Evolutionary conservation across 2,888 invertebrate genomes (phyloP).

Genomic region (Thecophora atra): DNA sequence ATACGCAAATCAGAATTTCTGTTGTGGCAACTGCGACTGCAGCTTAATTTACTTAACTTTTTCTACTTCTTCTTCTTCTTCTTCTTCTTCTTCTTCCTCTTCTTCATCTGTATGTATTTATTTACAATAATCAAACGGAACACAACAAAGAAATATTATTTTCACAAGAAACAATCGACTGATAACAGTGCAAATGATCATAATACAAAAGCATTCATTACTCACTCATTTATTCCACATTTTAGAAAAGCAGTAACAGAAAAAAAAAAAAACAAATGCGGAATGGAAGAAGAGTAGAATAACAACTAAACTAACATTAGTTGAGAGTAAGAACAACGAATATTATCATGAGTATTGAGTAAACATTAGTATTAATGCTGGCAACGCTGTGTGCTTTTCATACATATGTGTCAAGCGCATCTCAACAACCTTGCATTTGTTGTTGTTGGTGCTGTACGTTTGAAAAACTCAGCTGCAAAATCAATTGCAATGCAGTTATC

Average conservation of each 20-base stretch:
- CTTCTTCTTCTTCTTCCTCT: background rate
- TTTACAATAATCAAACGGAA: background rate
- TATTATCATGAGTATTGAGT: too few relatives aligned
- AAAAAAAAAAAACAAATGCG: too few relatives aligned
- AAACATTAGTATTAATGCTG: background rate
- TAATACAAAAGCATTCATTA: too few relatives aligned
- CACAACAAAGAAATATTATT: background rate
- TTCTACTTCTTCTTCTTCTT: background rate
- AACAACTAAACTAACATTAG: too few relatives aligned
- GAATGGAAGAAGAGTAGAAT: too few relatives aligned
- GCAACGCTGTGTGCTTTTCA: background rate
- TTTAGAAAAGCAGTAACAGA: too few relatives aligned
- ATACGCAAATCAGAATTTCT: background rate
- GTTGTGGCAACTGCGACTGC: too few relatives aligned
- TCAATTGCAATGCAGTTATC: background rate
- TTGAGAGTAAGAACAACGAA: background rate
- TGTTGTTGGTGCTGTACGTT: constrained; percentile 18
- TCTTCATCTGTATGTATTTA: background rate
- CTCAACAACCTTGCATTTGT: constrained; percentile 32
- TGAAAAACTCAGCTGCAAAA: constrained; percentile 15
- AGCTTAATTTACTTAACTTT: too few relatives aligned
- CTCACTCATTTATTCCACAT: too few relatives aligned
- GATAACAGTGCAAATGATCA: too few relatives aligned
- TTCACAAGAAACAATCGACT: background rate
- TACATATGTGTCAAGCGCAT: constrained; percentile 37